Evolutionary conservation across 1,140 invertebrate species (phyloP).

Genomic region (Adelges cooleyi): DNA sequence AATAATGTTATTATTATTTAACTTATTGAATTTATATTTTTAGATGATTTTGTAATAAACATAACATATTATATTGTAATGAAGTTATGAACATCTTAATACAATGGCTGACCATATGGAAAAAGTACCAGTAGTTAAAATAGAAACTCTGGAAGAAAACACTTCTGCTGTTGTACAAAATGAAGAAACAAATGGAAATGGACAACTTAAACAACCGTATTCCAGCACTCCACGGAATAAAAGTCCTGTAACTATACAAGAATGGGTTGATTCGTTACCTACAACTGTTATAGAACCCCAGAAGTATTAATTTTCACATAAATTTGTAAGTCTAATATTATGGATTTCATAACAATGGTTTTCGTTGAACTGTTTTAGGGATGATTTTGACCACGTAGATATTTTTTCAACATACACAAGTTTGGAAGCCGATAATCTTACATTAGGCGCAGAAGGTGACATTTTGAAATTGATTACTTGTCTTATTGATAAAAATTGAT

Average conservation of each 20-base stretch:
- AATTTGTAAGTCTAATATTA: too few relatives aligned
- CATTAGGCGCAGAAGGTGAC: constrained; percentile 37
- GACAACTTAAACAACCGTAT: constrained; percentile 4
- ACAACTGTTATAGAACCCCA: constrained; percentile 29
- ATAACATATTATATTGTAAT: too few relatives aligned
- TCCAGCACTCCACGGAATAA: constrained; percentile 33
- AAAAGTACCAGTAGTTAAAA: constrained; percentile 1
- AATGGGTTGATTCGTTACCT: constrained; percentile 38
- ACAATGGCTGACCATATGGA: constrained; percentile 1
- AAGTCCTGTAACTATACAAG: constrained; percentile 37
- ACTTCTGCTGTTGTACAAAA: background rate
- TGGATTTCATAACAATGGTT: background rate
- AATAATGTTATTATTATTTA: too few relatives aligned
- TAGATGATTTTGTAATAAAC: too few relatives aligned
- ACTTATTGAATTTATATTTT: too few relatives aligned
- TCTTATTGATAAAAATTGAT: too few relatives aligned
- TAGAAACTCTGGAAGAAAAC: background rate
- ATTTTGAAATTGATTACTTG: too few relatives aligned
- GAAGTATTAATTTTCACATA: constrained; percentile 11
- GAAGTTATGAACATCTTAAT: background rate
- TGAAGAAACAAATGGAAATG: background rate
- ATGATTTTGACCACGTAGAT: constrained; percentile 25
- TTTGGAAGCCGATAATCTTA: constrained; percentile 34
- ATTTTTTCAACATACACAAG: background rate
- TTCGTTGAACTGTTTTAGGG: constrained; percentile 22